A percentile compares a stretch with the other conserved stretches of the same genome.
These are phyloP conservation scores for Ambastaia sidthimunki DNA, from an alignment of 2,797 vertebrate genomes.

Conservation along the genomic window DNA sequence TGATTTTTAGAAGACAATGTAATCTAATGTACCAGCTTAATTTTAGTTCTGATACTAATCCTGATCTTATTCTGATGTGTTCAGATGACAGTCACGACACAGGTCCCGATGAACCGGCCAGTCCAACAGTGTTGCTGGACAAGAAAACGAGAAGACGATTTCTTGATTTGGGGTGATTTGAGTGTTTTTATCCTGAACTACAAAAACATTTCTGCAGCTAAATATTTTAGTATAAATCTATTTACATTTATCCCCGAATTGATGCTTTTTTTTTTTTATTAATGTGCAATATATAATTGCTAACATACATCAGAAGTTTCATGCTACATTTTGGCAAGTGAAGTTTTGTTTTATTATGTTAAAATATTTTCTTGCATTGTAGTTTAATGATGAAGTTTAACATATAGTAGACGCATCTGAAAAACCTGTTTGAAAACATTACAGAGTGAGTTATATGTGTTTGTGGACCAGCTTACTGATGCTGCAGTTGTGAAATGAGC, in stretches of 20 bases:
- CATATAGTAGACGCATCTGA: no score
- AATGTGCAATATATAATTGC: no score
- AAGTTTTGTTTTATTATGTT: no score
- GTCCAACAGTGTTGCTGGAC: slow-evolving; percentile 78
- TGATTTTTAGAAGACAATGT: neutral
- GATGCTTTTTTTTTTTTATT: no score
- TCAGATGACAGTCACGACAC: slow-evolving; percentile 78
- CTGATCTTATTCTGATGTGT: neutral
- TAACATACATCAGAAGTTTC: no score
- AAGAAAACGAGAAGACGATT: slow-evolving; percentile 81
- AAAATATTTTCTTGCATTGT: no score
- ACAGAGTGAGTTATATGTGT: neutral
- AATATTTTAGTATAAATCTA: neutral
- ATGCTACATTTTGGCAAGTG: no score
- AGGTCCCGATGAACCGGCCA: slow-evolving; percentile 77
- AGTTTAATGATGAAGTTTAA: no score
- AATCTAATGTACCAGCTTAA: neutral
- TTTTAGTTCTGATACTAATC: neutral
- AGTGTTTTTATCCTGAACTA: neutral
- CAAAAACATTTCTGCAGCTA: neutral
- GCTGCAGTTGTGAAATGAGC: neutral
- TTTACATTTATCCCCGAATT: no score
- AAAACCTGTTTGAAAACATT: neutral
- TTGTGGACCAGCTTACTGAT: neutral
- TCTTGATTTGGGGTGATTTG: slow-evolving; percentile 76